Evolutionary conservation across 1,140 invertebrate genomes (phyloP).

Genomic region (Solen grandis): DNA sequence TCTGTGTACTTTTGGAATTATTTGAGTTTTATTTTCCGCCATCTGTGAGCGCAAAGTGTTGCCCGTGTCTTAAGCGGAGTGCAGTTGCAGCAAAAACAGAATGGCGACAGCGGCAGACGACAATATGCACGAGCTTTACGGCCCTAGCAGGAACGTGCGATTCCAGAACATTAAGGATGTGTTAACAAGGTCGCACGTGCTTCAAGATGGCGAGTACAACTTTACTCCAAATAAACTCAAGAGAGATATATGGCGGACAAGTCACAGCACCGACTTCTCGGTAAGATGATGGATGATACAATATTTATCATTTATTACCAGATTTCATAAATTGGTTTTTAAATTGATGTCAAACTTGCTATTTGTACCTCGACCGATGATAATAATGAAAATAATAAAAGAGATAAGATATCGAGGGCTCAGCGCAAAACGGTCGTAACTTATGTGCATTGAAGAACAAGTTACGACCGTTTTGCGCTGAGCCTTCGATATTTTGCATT

Average conservation of each 20-base stretch:
- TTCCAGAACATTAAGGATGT: constrained; percentile 39
- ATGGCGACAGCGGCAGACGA: not conserved
- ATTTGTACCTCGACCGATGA: too few relatives aligned
- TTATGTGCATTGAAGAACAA: too few relatives aligned
- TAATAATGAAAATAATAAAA: too few relatives aligned
- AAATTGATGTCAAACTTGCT: too few relatives aligned
- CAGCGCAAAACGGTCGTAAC: too few relatives aligned
- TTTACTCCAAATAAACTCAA: constrained; percentile 39
- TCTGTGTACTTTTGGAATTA: not conserved
- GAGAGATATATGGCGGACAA: constrained; percentile 47
- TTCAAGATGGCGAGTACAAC: constrained; percentile 55
- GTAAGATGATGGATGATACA: too few relatives aligned
- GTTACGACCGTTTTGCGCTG: too few relatives aligned
- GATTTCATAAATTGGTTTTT: too few relatives aligned
- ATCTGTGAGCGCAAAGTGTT: not conserved
- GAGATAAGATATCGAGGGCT: too few relatives aligned
- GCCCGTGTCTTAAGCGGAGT: not conserved
- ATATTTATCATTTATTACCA: too few relatives aligned
- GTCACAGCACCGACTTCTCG: constrained; percentile 42
- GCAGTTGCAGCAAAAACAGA: not conserved
- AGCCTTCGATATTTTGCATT: too few relatives aligned
- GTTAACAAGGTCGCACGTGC: constrained; percentile 28
- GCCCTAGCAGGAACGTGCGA: constrained; percentile 36
- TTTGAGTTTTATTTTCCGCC: not conserved
- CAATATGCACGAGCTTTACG: constrained; percentile 9